These are phyloP conservation scores for Schmidtea mediterranea DNA, from an alignment of 1,140 invertebrate genomes.

Conservation along the genomic window DNA sequence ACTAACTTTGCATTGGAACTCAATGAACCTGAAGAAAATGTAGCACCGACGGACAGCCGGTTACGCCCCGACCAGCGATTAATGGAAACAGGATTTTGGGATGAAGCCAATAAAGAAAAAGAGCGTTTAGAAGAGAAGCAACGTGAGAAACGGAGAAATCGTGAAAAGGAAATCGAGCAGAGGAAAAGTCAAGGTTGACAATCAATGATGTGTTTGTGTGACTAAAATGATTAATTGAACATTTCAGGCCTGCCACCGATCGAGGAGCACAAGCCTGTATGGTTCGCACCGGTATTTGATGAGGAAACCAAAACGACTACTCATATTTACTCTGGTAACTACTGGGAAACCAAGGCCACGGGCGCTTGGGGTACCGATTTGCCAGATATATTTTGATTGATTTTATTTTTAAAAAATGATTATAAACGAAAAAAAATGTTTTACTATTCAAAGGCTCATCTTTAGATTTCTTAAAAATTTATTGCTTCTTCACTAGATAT, in stretches of 20 bases:
- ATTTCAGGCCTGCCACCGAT: constrained; percentile 4
- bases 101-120: constrained; percentile 77
- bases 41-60: constrained; percentile 83
- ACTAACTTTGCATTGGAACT: constrained; percentile 73
- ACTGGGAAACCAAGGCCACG: constrained; percentile 67
- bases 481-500: no score
- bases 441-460: no score
- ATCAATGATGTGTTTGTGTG: no score
- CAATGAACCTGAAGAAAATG: constrained; percentile 59
- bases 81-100: constrained; percentile 85
- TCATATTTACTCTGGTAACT: constrained; percentile 55
- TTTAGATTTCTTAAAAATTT: no score
- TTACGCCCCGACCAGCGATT: constrained; percentile 70
- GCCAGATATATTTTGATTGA: constrained; percentile 48
- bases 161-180: constrained; percentile 53
- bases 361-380: constrained; percentile 55
- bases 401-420: not conserved
- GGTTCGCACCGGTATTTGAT: constrained; percentile 63
- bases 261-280: constrained; percentile 49
- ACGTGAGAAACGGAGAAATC: constrained; percentile 25
- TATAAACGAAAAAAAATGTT: no score
- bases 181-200: constrained; percentile 35
- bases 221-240: no score
- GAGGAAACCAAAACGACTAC: constrained; percentile 47
- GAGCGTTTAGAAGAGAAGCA: constrained; percentile 73